Base-by-base conservation (phyloP, 2,797 vertebrate genomes). In the Sebastes vulpes region DNA sequence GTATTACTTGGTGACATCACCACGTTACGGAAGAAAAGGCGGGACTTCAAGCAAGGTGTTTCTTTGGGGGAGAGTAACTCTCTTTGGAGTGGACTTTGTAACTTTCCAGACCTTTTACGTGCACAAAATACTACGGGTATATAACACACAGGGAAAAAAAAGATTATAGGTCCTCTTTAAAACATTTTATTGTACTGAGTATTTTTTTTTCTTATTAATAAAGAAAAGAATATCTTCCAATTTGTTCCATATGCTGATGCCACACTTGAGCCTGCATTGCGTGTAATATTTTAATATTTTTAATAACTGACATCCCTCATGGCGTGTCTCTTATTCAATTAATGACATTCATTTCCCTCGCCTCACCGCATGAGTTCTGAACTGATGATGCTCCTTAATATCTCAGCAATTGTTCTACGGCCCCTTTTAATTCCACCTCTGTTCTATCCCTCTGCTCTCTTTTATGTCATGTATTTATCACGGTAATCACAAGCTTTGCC, bases 391-490 rank as follows among this genome's bases (percentile, higher is more conserved):
- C 81, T 84, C 68, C 68, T 69, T 85, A 85, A 89, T 91, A 90
- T 93, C 85, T 59, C 79, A 50, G 65, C 68, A 75, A 86, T 84
- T 90, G 74, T 85, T 89, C 59, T 61, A 28, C 21, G 10, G 65
- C 65, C 48, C 66, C 66, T 83, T 53, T 90, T 85, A 83, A 85
- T 89, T 88, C 74, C 35, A 46, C 9, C 50, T 72, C 58, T 38
- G 8, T 77, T 77, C 78, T 59, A 20, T 85, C 73, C 79, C 74
- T 20, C 2, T 75, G 61, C 79, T 75, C 58, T 79, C 82, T 82
- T 94, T 93, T 89, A 85, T 90, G 78, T 83, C 68, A 87, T 90
- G 83, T 88, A 90, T 96, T 95, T 85, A 92, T 93, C 89, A 90
- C 68, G 26, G 82, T 91, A 92, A 94, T 95, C 90, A 91, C 71